Conservation (phyloP, 1,140 invertebrate genomes). For the Tetranychus urticae region DNA sequence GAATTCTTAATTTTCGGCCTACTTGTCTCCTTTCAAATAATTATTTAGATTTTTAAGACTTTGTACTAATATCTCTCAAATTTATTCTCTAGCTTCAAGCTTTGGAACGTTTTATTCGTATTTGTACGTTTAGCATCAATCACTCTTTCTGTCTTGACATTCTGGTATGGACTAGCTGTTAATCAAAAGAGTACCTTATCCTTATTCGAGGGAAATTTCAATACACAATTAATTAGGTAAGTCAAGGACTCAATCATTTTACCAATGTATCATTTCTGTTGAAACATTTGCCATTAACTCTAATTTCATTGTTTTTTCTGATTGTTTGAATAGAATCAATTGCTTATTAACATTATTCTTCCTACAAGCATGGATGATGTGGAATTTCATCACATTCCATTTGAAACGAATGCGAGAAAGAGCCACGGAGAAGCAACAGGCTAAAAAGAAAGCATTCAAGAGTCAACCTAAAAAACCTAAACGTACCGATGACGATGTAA, state of each 20-base stretch:
- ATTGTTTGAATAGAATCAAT: conserved; percentile 27
- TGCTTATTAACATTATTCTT: conserved; percentile 39
- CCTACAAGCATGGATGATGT: conserved; percentile 66
- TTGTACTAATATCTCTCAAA: conserved; percentile 20
- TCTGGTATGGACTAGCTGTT: conserved; percentile 55
- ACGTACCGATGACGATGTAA: conserved; percentile 31
- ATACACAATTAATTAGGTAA: conserved; percentile 39
- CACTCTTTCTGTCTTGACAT: conserved; percentile 60
- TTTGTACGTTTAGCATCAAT: conserved; percentile 54
- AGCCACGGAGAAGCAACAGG: conserved; percentile 18
- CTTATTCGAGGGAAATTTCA: conserved; percentile 42
- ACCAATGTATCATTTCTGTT: neutral
- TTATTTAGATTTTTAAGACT: too few species aligned
- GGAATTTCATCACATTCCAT: conserved; percentile 64
- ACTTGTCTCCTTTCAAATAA: too few species aligned
- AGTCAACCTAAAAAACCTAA: conserved; percentile 29
- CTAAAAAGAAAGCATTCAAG: conserved; percentile 27
- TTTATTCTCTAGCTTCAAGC: conserved; percentile 24
- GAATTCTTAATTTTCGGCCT: too few species aligned
- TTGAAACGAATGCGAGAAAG: conserved; percentile 44
- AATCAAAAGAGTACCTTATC: neutral
- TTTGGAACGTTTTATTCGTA: conserved; percentile 62
- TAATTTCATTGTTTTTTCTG: neutral
- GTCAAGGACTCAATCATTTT: neutral
- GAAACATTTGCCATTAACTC: too few species aligned